Evolutionary conservation across 2,888 invertebrate genomes (phyloP).

Genomic region (Mantis religiosa): DNA sequence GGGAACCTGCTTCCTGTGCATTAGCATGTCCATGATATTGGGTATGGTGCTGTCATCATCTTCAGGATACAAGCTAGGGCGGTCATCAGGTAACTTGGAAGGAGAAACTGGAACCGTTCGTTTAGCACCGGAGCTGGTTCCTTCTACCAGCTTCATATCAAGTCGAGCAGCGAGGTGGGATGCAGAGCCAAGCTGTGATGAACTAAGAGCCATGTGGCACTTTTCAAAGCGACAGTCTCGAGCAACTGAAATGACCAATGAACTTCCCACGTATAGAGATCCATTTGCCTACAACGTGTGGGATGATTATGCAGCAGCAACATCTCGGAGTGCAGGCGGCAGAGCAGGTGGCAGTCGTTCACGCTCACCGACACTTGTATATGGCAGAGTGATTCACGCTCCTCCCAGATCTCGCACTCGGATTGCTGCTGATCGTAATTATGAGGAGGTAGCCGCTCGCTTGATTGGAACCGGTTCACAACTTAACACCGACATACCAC

Average conservation of each 20-base stretch:
- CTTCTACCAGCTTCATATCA: neutral
- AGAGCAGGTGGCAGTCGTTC: constrained; percentile 28
- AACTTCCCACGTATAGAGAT: constrained; percentile 77
- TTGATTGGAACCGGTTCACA: constrained; percentile 49
- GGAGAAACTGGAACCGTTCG: neutral
- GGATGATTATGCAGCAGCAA: constrained; percentile 56
- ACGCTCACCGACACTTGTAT: constrained; percentile 50
- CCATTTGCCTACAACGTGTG: constrained; percentile 78
- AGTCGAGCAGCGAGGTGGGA: constrained; percentile 31
- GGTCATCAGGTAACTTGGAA: no score
- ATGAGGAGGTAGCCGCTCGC: constrained; percentile 50
- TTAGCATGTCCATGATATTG: neutral
- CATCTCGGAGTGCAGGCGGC: constrained; percentile 20
- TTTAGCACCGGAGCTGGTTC: neutral
- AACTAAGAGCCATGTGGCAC: constrained; percentile 87
- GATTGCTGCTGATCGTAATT: constrained; percentile 44
- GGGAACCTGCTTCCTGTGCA: neutral
- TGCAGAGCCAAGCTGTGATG: constrained; percentile 79
- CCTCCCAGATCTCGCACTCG: constrained; percentile 50
- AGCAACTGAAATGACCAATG: constrained; percentile 81
- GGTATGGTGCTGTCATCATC: neutral
- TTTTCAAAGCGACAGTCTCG: constrained; percentile 84
- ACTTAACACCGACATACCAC: constrained; percentile 38
- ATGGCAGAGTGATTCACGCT: constrained; percentile 68
- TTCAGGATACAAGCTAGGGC: neutral